Evolutionary conservation across 2,888 invertebrate species (phyloP).

Genomic region (Gymnoscelis rufifasciata): DNA sequence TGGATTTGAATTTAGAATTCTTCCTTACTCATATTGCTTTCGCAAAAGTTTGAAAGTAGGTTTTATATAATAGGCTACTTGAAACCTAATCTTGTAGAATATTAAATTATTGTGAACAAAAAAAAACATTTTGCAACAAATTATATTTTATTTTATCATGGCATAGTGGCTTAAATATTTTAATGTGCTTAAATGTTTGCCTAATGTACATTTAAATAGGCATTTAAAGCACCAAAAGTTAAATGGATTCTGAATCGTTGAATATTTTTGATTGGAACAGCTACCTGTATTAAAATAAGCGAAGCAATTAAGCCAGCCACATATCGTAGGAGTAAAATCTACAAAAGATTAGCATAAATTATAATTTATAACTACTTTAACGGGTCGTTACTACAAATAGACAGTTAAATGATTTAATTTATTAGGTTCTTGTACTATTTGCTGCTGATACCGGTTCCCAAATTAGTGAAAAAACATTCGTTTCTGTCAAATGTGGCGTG

Average conservation of each 20-base stretch:
- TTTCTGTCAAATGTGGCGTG: slow-evolving; percentile 22
- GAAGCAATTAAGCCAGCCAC: slow-evolving; percentile 27
- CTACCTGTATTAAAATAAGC: slow-evolving; percentile 4
- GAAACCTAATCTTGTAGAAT: too few relatives aligned
- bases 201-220: too few relatives aligned
- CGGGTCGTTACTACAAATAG: slow-evolving; percentile 52
- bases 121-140: too few relatives aligned
- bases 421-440: slow-evolving; percentile 33
- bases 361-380: slow-evolving; percentile 53
- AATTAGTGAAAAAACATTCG: slow-evolving; percentile 29
- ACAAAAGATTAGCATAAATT: slow-evolving; percentile 57
- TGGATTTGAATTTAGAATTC: neutral
- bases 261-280: slow-evolving; percentile 1
- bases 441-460: slow-evolving; percentile 26
- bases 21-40: too few relatives aligned
- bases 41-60: too few relatives aligned
- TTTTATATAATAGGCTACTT: too few relatives aligned
- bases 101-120: too few relatives aligned
- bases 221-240: neutral
- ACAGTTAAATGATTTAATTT: slow-evolving; percentile 45
- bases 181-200: too few relatives aligned
- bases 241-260: slow-evolving; percentile 4
- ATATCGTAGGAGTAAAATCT: slow-evolving; percentile 52
- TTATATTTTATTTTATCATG: too few relatives aligned
- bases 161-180: too few relatives aligned